phyloP scores from a whole-genome alignment of 1,140 invertebrate species.

The Leptinotarsa texana region DNA sequence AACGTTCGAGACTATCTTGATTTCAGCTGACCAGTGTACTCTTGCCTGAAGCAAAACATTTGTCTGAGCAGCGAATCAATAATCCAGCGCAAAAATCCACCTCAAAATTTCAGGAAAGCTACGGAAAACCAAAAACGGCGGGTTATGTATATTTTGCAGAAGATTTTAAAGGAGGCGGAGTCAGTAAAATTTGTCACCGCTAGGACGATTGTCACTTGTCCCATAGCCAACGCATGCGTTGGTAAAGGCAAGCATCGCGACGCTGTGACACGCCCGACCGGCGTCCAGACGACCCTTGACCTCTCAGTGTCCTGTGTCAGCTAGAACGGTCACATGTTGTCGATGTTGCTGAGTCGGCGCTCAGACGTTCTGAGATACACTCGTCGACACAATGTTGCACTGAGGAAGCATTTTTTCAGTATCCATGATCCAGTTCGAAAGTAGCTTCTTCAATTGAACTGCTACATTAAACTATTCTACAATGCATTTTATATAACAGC shows the following conservation, averaged over 20 bases:
- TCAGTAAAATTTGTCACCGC: slow-evolving; percentile 53
- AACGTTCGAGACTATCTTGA: no score
- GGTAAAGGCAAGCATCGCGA: slow-evolving; percentile 54
- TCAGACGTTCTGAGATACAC: background rate
- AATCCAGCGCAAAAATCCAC: background rate
- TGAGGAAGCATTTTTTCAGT: background rate
- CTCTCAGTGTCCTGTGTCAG: slow-evolving; percentile 49
- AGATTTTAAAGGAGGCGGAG: slow-evolving; percentile 43
- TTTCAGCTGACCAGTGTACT: background rate
- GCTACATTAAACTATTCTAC: no score
- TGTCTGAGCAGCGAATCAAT: slow-evolving; percentile 4
- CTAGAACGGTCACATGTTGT: slow-evolving; percentile 38
- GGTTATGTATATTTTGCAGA: background rate
- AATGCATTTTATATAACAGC: no score
- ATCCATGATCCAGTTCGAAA: background rate
- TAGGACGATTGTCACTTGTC: slow-evolving; percentile 54
- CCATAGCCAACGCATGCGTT: slow-evolving; percentile 51
- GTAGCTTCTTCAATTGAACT: no score
- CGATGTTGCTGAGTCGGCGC: slow-evolving; percentile 9
- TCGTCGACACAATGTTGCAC: background rate
- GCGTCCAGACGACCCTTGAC: slow-evolving; percentile 55
- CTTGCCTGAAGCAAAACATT: background rate
- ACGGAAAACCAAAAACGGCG: background rate
- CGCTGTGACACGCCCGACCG: slow-evolving; percentile 52
- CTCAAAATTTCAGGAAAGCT: background rate